phyloP scores from a whole-genome alignment of 2,888 invertebrate species.

The Sisyra nigra region DNA sequence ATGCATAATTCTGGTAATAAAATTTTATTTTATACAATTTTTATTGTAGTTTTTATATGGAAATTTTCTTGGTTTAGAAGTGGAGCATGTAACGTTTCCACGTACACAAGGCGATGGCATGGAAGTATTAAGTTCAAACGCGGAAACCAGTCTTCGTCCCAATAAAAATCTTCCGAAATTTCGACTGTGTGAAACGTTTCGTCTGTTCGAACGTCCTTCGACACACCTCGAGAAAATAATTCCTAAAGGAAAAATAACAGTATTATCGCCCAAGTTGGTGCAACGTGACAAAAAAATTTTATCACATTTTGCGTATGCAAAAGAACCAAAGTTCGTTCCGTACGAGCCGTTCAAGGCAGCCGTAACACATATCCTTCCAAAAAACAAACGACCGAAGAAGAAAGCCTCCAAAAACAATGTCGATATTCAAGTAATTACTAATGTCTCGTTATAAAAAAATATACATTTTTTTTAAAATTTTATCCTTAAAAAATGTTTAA shows the following conservation, averaged over 20 bases:
- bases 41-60: no score
- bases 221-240: conserved; percentile 27
- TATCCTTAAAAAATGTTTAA: no score
- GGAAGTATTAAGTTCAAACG: conserved; percentile 35
- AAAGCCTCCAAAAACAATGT: conserved; percentile 26
- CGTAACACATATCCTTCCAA: conserved; percentile 57
- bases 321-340: conserved; percentile 71
- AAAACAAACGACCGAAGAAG: conserved; percentile 24
- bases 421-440: conserved; percentile 27
- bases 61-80: no score
- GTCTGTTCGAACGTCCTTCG: conserved; percentile 23
- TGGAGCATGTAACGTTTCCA: neutral
- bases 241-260: conserved; percentile 39
- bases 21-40: no score
- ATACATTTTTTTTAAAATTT: no score
- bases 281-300: conserved; percentile 37
- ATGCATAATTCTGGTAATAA: no score
- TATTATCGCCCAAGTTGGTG: conserved; percentile 43
- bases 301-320: conserved; percentile 34
- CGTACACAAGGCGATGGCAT: conserved; percentile 66
- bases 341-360: conserved; percentile 81
- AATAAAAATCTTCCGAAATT: conserved; percentile 18
- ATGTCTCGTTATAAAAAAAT: no score
- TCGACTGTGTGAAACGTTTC: conserved; percentile 22
- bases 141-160: conserved; percentile 20